These are phyloP conservation scores for Mellivora capensis DNA, from an alignment of 2,113 vertebrate species.

Conservation along the genomic window DNA sequence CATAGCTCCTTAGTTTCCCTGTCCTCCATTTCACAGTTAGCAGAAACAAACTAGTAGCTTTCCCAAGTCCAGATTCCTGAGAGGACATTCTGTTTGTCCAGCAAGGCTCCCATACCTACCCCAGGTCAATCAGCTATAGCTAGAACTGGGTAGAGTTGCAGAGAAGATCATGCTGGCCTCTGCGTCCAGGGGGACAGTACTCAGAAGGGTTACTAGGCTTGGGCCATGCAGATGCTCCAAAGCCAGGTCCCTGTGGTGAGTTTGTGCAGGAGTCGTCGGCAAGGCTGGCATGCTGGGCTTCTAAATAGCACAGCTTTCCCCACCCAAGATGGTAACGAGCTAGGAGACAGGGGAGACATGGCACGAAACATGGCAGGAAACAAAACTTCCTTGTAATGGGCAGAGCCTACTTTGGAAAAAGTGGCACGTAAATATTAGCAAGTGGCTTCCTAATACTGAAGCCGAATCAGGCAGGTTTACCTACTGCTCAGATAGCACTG, in stretches of 20 bases:
- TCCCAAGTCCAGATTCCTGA: not conserved
- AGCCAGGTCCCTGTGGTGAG: not conserved
- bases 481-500: not conserved
- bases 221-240: not conserved
- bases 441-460: not conserved
- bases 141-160: not conserved
- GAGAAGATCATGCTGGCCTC: not conserved
- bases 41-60: not conserved
- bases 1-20: not conserved
- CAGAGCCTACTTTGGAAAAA: not conserved
- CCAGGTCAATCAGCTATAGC: not conserved
- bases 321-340: no score
- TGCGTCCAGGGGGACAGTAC: not conserved
- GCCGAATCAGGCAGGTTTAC: not conserved
- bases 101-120: not conserved
- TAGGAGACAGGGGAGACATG: not conserved
- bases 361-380: no score
- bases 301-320: not conserved
- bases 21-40: not conserved
- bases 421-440: not conserved
- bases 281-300: not conserved
- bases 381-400: not conserved
- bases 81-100: not conserved
- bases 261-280: not conserved
- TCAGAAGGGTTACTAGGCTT: not conserved